Evolutionary conservation across 1,140 invertebrate genomes (phyloP).

Genomic region (Hylyphantes graminicola): DNA sequence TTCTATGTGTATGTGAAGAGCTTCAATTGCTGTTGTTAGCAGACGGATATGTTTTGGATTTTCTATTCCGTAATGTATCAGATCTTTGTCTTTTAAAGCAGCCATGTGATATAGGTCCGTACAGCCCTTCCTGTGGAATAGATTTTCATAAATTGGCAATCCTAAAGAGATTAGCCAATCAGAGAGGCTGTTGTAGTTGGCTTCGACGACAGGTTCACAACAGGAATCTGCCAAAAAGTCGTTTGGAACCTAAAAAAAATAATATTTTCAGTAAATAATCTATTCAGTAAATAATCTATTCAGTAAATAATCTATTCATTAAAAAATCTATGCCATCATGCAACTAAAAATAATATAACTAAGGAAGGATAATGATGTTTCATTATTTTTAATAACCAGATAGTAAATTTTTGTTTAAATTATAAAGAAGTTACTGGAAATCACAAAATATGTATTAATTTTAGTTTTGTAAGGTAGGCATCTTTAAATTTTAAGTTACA

Average conservation of each 20-base stretch:
- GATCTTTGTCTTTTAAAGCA: constrained; percentile 59
- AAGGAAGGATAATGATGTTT: neutral
- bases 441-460: too few species aligned
- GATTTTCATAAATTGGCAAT: constrained; percentile 68
- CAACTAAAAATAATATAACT: neutral
- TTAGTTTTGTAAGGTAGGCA: too few species aligned
- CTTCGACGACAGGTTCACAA: constrained; percentile 64
- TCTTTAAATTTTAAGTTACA: too few species aligned
- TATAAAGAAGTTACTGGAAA: too few species aligned
- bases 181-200: constrained; percentile 67
- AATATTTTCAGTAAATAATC: neutral
- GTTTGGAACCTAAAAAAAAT: constrained; percentile 66
- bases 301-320: neutral
- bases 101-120: constrained; percentile 56
- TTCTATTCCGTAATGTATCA: constrained; percentile 59
- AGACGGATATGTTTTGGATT: constrained; percentile 61
- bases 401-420: too few species aligned
- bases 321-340: too few species aligned
- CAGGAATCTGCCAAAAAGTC: constrained; percentile 67
- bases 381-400: too few species aligned
- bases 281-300: neutral
- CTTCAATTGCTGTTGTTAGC: constrained; percentile 61
- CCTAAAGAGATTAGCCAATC: constrained; percentile 69
- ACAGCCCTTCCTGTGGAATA: constrained; percentile 46
- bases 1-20: constrained; percentile 62